These are phyloP conservation scores for Mesorhabditis belari DNA, from an alignment of 2,888 invertebrate species.

Conservation along the genomic window DNA sequence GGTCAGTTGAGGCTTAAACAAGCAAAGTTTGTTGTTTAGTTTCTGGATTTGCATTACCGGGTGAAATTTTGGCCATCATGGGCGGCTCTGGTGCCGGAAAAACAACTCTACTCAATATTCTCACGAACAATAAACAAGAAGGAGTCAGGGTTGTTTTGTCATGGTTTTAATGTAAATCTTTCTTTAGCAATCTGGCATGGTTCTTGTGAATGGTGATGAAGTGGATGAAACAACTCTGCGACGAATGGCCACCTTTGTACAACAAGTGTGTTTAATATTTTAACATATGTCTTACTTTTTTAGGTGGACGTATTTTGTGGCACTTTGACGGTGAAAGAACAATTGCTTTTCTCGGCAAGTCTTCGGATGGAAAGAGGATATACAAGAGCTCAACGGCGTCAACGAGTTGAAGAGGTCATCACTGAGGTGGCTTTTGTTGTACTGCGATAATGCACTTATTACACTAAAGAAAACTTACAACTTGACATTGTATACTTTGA, in stretches of 20 bases:
- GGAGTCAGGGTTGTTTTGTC: too few relatives aligned
- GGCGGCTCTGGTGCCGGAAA: too few relatives aligned
- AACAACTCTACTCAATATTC: too few relatives aligned
- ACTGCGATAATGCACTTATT: too few relatives aligned
- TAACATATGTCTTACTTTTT: neutral
- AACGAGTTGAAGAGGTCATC: slow-evolving; percentile 23
- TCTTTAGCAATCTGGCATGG: slow-evolving; percentile 23
- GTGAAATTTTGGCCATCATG: too few relatives aligned
- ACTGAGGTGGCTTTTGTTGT: too few relatives aligned
- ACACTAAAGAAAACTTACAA: too few relatives aligned
- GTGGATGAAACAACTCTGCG: slow-evolving; percentile 56
- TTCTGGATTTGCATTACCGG: too few relatives aligned
- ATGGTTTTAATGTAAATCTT: too few relatives aligned
- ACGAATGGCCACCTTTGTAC: slow-evolving; percentile 74
- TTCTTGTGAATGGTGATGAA: slow-evolving; percentile 35
- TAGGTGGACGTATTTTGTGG: slow-evolving; percentile 71
- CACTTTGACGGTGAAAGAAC: slow-evolving; percentile 76
- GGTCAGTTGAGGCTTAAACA: too few relatives aligned
- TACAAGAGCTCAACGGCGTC: slow-evolving; percentile 11
- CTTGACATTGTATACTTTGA: neutral
- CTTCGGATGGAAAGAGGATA: slow-evolving; percentile 26
- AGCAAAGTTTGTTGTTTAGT: too few relatives aligned
- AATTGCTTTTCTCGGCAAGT: slow-evolving; percentile 55
- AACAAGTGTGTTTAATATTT: slow-evolving; percentile 67
- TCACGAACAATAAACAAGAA: too few relatives aligned